Evolutionary conservation across 1,140 invertebrate genomes (phyloP).

Genomic region (Meloidogyne chitwoodi): DNA sequence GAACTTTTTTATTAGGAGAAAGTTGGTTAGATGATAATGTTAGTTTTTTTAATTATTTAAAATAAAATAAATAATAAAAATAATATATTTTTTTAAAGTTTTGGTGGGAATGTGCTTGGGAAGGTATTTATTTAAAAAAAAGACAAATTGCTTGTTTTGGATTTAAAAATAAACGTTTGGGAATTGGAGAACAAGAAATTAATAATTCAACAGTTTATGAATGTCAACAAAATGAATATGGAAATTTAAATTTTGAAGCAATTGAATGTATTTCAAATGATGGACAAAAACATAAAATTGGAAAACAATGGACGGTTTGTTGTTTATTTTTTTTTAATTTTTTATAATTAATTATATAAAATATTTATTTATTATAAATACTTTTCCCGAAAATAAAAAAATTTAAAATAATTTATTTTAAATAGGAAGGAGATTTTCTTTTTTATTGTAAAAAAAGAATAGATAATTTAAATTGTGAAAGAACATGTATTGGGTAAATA

Average conservation of each 20-base stretch:
- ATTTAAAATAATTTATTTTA: too few relatives aligned
- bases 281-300: conserved; percentile 22
- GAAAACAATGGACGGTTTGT: conserved; percentile 24
- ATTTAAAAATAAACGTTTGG: background rate
- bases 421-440: conserved; percentile 33
- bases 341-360: too few relatives aligned
- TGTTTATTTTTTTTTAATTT: background rate
- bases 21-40: conserved; percentile 3
- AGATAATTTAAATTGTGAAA: conserved; percentile 10
- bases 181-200: conserved; percentile 14
- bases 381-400: too few relatives aligned
- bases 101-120: conserved; percentile 10
- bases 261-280: conserved; percentile 19
- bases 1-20: background rate
- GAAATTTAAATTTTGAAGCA: conserved; percentile 6
- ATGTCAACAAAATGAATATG: conserved; percentile 24
- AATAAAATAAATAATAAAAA: too few relatives aligned
- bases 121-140: background rate
- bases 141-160: conserved; percentile 16
- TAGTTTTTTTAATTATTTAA: background rate
- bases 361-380: too few relatives aligned
- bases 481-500: conserved; percentile 19
- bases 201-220: conserved; percentile 17
- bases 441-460: conserved; percentile 27
- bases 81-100: background rate